Base-by-base conservation (phyloP, 2,888 invertebrate genomes). In the Lacanobia oleracea region DNA sequence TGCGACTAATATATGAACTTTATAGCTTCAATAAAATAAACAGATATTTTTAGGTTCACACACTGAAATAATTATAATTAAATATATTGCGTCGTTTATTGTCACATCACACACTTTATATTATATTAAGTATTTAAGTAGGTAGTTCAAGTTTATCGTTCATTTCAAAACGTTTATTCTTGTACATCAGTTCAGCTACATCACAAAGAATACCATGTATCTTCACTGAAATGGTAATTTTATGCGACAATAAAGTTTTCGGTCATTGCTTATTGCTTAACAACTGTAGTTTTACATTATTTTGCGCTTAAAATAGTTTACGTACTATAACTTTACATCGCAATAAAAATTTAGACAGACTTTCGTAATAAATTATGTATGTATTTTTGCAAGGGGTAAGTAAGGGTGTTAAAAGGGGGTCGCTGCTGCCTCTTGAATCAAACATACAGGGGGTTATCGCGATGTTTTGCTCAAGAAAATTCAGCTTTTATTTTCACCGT, bases 161-260 rank as follows among this genome's bases (percentile, higher is more conserved):
- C 81, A 76, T 85, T 87, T 81, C 66, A 83, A 75, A 88, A 75
- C 81, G 81, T 88, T 88, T 87, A 85, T 77, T 81, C 62, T 72
- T 64, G 81, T 79, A 82, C 75, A 85, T 79, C 82, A 82, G 76
- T 83, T 82, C 65, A 79, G 77, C 71, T 80, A 80, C 78, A 81
- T 85, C 82, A 83, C 77, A 85, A 85, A 86, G 84, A 85, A 87
- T 76, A 76, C 67, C 85, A 86, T 85, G 80, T 79, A 85, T 86
- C 79, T 86, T 79, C 71, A 67, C 70, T 65, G 72, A 85, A 86
- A 90, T 88, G 85, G 85, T 90, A 79, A 90, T 88, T 87, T 90
- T 90, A 90, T 90, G 87, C 86, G 84, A 82, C 87, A 79, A 59
- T 87, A 85, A 89, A 88, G 84, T 86, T 88, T 87, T 86, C 82